A percentile compares a stretch with the other conserved stretches of the same genome.
These are phyloP conservation scores for Cephonodes hylas DNA, from an alignment of 2,888 invertebrate species.

Conservation along the genomic window DNA sequence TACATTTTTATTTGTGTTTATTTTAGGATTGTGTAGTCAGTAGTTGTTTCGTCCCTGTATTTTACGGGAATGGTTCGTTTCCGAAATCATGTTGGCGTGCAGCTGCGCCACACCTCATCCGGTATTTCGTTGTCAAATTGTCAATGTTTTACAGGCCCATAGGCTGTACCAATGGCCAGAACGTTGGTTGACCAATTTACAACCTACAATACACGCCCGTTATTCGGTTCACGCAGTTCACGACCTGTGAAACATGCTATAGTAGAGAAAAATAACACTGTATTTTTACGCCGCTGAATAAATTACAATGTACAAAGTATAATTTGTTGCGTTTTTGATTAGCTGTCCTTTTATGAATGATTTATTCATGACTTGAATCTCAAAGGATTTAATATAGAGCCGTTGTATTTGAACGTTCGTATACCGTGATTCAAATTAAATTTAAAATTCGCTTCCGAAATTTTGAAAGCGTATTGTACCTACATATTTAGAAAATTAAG, in stretches of 20 bases:
- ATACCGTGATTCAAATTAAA: not conserved
- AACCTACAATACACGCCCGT: not conserved
- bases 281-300: not conserved
- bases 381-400: not conserved
- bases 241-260: not conserved
- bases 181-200: slow-evolving; percentile 24
- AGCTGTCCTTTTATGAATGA: not conserved
- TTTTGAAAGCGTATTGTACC: not conserved
- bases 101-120: slow-evolving; percentile 33
- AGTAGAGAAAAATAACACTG: not conserved
- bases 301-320: not conserved
- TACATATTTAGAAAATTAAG: not conserved
- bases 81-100: slow-evolving; percentile 37
- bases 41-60: slow-evolving; percentile 4
- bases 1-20: not conserved
- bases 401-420: not conserved
- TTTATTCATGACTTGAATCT: not conserved
- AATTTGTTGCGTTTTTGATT: slow-evolving; percentile 4
- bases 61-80: slow-evolving; percentile 27
- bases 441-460: not conserved
- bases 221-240: not conserved
- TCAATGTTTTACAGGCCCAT: slow-evolving; percentile 29
- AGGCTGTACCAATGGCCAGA: slow-evolving; percentile 17
- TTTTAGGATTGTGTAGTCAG: not conserved
- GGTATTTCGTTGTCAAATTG: slow-evolving; percentile 31